These are phyloP conservation scores for Chunga burmeisteri DNA, from an alignment of 2,113 vertebrate species.

Conservation along the genomic window DNA sequence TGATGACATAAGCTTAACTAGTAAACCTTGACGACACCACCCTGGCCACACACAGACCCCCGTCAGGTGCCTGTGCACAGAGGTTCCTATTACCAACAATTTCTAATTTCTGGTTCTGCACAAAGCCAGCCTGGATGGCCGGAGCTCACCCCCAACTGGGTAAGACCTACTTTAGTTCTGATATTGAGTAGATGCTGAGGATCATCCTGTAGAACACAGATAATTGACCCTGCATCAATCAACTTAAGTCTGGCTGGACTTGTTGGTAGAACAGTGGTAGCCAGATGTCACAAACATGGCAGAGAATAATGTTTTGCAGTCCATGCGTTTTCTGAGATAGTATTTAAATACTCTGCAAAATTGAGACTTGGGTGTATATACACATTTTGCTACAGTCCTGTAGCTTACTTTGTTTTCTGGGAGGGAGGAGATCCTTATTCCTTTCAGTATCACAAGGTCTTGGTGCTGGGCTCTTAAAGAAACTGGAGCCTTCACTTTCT, in stretches of 20 bases:
- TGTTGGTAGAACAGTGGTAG: background rate
- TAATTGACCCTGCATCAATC: background rate
- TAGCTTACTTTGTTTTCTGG: background rate
- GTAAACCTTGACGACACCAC: background rate
- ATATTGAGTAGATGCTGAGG: background rate
- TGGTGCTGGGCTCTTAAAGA: background rate
- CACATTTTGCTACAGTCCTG: background rate
- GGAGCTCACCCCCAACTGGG: background rate
- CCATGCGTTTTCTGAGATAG: background rate
- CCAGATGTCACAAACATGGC: background rate
- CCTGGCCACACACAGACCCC: fast-evolving
- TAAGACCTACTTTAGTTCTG: background rate
- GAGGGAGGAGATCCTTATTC: background rate
- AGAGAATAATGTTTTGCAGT: background rate
- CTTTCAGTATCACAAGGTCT: background rate
- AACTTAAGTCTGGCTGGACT: background rate
- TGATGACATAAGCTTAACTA: background rate
- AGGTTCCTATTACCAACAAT: background rate
- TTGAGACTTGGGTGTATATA: background rate
- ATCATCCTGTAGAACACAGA: background rate
- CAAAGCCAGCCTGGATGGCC: background rate
- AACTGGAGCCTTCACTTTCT: background rate
- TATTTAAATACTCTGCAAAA: background rate
- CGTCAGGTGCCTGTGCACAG: background rate
- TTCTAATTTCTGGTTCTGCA: background rate